Conservation (phyloP, 2,797 vertebrate species). For the Gymnothorax reevesii region DNA sequence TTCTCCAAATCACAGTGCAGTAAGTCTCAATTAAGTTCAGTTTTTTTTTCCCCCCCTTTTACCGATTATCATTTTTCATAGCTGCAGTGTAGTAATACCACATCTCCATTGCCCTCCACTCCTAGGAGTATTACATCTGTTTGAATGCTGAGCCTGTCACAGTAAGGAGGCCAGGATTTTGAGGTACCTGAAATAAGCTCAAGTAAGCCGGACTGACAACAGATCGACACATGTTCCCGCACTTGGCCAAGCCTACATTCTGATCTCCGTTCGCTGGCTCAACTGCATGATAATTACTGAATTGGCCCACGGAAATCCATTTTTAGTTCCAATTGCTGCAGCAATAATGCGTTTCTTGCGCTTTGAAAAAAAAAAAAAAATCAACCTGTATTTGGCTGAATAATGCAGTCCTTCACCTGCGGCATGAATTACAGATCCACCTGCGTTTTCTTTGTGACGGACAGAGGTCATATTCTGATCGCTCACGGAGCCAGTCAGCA, state of each 20-base stretch:
- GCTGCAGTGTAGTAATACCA: background rate
- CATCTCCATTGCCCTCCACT: background rate
- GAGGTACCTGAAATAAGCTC: background rate
- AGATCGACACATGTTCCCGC: background rate
- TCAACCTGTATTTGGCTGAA: background rate
- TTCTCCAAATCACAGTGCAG: constrained; percentile 10
- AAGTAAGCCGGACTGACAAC: background rate
- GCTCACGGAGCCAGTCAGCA: background rate
- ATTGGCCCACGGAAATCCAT: background rate
- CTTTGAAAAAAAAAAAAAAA: no score
- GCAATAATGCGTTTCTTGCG: no score
- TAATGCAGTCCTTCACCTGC: background rate
- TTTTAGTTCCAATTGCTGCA: background rate
- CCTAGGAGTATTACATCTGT: background rate
- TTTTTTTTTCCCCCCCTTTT: background rate
- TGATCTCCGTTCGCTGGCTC: background rate
- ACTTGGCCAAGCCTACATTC: background rate
- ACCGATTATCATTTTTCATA: background rate
- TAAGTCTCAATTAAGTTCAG: constrained; percentile 8
- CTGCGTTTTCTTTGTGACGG: background rate
- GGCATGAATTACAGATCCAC: background rate
- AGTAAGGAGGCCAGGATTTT: background rate
- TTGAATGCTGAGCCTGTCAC: background rate
- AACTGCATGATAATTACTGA: background rate
- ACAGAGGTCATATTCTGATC: constrained; percentile 5